Conservation (phyloP, 2,113 vertebrate species). For the Azemiops feae region DNA sequence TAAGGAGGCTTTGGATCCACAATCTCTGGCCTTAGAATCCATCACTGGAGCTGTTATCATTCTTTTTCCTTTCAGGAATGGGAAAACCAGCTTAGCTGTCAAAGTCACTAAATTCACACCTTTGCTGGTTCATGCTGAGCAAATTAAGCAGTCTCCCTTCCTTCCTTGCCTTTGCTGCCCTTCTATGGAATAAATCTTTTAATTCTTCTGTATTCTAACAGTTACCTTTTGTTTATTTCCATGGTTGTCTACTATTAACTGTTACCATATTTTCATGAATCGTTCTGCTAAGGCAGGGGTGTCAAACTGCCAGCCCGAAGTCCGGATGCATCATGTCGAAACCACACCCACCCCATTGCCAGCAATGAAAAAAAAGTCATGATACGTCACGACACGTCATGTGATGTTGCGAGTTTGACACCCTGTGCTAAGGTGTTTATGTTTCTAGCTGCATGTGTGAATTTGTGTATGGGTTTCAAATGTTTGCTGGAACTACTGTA, state of each 20-base stretch:
- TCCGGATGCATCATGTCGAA: too few relatives aligned
- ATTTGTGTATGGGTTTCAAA: neutral
- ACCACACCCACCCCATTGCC: too few relatives aligned
- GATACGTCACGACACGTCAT: too few relatives aligned
- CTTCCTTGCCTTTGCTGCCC: neutral
- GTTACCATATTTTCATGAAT: neutral
- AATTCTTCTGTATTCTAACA: neutral
- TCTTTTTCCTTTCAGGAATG: neutral
- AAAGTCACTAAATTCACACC: neutral
- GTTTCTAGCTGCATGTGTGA: neutral
- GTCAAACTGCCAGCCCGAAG: too few relatives aligned
- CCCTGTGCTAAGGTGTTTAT: neutral
- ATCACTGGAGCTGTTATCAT: neutral
- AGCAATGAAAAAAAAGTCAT: too few relatives aligned
- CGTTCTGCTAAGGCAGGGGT: neutral
- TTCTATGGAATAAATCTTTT: neutral
- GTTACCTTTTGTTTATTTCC: neutral
- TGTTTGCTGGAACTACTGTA: neutral
- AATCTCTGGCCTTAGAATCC: neutral
- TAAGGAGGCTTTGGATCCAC: neutral
- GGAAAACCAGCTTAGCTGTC: neutral
- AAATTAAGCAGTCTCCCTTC: neutral
- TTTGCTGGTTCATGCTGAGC: neutral
- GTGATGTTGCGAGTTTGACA: too few relatives aligned
- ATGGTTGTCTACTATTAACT: neutral